Percentiles rank a stretch among this genome's conserved stretches.
These are phyloP conservation scores for Apotomis capreana DNA, from an alignment of 2,888 invertebrate species.

Conservation along the genomic window DNA sequence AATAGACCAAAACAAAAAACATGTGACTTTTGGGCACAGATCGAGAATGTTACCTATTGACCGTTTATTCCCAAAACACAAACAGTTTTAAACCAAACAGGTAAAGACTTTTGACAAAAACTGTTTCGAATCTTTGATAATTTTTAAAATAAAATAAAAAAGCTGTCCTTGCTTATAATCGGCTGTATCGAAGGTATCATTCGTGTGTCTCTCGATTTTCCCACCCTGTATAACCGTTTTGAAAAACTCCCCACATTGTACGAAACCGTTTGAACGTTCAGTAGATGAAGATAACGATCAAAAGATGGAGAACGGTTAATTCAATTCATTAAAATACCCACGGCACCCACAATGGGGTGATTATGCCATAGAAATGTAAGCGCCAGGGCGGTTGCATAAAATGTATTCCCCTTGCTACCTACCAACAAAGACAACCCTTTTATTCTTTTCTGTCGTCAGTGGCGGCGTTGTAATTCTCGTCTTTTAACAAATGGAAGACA, in stretches of 20 bases:
- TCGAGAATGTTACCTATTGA: too few relatives aligned
- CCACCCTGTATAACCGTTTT: slow-evolving; percentile 25
- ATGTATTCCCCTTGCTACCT: slow-evolving; percentile 69
- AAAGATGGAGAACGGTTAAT: slow-evolving; percentile 52
- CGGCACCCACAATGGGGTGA: slow-evolving; percentile 61
- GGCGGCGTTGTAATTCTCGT: slow-evolving; percentile 72
- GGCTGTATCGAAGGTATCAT: too few relatives aligned
- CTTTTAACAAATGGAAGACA: slow-evolving; percentile 80
- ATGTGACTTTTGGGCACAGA: too few relatives aligned
- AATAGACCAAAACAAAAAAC: too few relatives aligned
- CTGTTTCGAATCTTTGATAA: too few relatives aligned
- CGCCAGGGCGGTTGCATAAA: slow-evolving; percentile 66
- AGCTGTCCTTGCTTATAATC: too few relatives aligned
- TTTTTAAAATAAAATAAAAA: too few relatives aligned
- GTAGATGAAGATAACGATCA: slow-evolving; percentile 46
- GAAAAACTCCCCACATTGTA: slow-evolving; percentile 45
- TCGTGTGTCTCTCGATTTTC: too few relatives aligned
- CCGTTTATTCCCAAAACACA: too few relatives aligned
- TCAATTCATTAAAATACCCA: slow-evolving; percentile 52
- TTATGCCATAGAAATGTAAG: slow-evolving; percentile 62
- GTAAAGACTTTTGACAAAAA: too few relatives aligned
- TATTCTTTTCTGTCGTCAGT: slow-evolving; percentile 74
- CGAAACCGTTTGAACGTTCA: slow-evolving; percentile 41
- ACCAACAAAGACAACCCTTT: slow-evolving; percentile 73
- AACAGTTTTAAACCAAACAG: too few relatives aligned